Conservation (phyloP, 53 echinoderm and acorn worm species). For the Astropecten irregularis region DNA sequence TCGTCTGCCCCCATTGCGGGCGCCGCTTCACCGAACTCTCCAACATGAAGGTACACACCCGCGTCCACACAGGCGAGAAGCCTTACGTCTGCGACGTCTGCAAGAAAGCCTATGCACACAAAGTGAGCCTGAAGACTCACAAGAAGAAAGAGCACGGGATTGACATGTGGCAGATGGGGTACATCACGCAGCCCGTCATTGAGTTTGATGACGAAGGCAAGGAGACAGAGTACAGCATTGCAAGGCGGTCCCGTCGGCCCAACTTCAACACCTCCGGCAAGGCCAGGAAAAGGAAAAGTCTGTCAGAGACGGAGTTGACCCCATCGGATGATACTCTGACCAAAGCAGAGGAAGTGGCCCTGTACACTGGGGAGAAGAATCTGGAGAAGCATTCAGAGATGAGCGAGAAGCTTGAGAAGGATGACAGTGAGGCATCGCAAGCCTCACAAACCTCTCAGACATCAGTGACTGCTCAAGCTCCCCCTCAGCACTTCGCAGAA, state of each 20-base stretch:
- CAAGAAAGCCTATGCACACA: conserved; percentile 52
- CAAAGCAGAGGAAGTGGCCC: conserved; percentile 9
- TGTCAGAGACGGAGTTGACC: neutral
- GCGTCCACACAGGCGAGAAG: conserved; percentile 65
- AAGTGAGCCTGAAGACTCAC: conserved; percentile 70
- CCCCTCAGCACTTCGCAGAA: conserved; percentile 21
- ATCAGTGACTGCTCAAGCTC: neutral
- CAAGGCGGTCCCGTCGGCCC: conserved; percentile 36
- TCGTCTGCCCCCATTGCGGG: conserved; percentile 57
- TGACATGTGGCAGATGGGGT: conserved; percentile 58
- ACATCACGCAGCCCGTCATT: conserved; percentile 51
- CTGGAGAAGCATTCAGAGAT: conserved; percentile 8
- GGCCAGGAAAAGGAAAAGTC: conserved; percentile 10
- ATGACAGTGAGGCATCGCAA: neutral
- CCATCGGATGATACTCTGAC: neutral
- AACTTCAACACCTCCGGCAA: conserved; percentile 29
- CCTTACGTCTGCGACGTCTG: conserved; percentile 63
- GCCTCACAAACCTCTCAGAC: neutral
- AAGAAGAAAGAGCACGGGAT: conserved; percentile 66
- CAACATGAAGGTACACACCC: conserved; percentile 58
- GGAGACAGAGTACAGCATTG: conserved; percentile 54
- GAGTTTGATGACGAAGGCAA: conserved; percentile 49
- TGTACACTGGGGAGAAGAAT: conserved; percentile 9
- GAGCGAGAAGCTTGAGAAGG: conserved; percentile 4
- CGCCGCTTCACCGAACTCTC: conserved; percentile 61